Base-by-base conservation (phyloP, 1,140 invertebrate species). In the Penaeus chinensis region DNA sequence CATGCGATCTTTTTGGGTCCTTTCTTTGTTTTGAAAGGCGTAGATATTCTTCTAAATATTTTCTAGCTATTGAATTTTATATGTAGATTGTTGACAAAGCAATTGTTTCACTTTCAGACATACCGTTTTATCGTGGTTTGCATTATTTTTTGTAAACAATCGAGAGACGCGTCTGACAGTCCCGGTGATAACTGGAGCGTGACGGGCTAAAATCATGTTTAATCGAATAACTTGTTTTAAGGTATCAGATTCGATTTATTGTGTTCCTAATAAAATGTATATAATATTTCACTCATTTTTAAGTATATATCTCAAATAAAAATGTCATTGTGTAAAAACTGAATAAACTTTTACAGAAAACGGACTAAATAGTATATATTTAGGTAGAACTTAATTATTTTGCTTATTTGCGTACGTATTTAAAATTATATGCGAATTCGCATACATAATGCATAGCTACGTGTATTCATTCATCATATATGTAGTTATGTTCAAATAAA, bases 71-170 rank as follows among this genome's bases (percentile, higher is more conserved):
- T 47, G 22, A 71, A 71, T 80, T 71, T 80, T 86, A 80, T 86
- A 86, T 71, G n/a, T 22, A 11, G 19, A 71, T 54, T 71, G 11
- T 7, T 32, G 32, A 71, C 5, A 19, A 27, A 18, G 20, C 60
- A 37, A 66, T 81, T 54, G 24, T 32, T 27, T 24, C 37, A 16
- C 4, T 32, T 16, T 80, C 37, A 16, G 10, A 16, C 19, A 62
- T 63, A n/a, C 16, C 7, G 37, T 66, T 16, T 47, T 16, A 3
- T 22, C n/a, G 77, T 71, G 66, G 74, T 81, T 71, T 20, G 10
- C 76, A 86, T 86, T 86, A 86, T 86, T 86, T 86, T 86, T 86
- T 86, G 84, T 86, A 86, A 86, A 86, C 84, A 86, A 86, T 37
- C 62, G 60, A 79, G 71, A 54, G 84, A 85, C n/a, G 62, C 27